Conservation (phyloP, 1,140 invertebrate genomes). For the Papilio helenus region DNA sequence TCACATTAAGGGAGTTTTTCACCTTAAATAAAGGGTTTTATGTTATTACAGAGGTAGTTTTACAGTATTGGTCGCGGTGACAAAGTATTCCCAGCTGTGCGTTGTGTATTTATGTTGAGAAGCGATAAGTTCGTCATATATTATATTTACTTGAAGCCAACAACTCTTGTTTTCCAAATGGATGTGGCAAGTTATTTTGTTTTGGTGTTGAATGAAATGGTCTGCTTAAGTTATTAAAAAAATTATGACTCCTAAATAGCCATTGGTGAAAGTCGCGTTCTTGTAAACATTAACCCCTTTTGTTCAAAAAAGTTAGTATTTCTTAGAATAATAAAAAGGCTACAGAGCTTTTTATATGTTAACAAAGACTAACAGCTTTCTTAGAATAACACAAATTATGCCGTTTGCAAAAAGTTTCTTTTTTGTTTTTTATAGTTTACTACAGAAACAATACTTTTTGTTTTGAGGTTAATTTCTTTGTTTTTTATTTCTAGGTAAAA, state of each 20-base stretch:
- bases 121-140: slow-evolving; percentile 47
- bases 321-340: not conserved
- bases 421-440: not conserved
- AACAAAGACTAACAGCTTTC: not conserved
- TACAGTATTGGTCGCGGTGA: slow-evolving; percentile 24
- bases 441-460: not conserved
- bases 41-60: slow-evolving; percentile 9
- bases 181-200: not conserved
- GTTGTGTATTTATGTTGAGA: slow-evolving; percentile 43
- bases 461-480: not conserved
- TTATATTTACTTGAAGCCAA: slow-evolving; percentile 17
- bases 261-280: not conserved
- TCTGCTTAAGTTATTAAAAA: not conserved
- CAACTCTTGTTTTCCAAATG: not conserved
- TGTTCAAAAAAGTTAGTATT: not conserved
- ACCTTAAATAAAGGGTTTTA: not conserved
- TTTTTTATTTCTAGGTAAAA: not conserved
- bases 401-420: not conserved
- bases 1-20: not conserved
- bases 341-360: not conserved
- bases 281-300: not conserved
- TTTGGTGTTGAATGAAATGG: slow-evolving; percentile 34
- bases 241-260: not conserved
- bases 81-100: slow-evolving; percentile 28
- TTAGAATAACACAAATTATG: not conserved